Percentiles rank a stretch among this genome's conserved stretches.
These are phyloP conservation scores for Oncorhynchus mykiss DNA, from an alignment of 2,113 vertebrate species.

Conservation along the genomic window DNA sequence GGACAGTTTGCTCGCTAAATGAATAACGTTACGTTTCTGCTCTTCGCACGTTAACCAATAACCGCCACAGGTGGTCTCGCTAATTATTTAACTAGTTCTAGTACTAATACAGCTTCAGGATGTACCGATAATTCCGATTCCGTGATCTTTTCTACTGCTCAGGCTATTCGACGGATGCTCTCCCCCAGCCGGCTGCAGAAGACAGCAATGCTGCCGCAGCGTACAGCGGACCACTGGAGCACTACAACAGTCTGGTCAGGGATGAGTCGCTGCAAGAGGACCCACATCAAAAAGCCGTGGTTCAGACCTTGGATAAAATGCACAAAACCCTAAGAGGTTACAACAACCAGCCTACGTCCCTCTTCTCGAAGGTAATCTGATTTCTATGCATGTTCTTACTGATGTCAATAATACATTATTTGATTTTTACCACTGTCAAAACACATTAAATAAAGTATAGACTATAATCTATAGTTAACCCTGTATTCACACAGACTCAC, in stretches of 20 bases:
- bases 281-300: constrained; percentile 67
- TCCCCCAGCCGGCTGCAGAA: constrained; percentile 39
- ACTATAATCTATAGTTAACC: no score
- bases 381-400: not conserved
- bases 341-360: constrained; percentile 61
- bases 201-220: constrained; percentile 12
- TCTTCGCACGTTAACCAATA: no score
- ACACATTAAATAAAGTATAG: not conserved
- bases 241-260: constrained; percentile 66
- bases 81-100: no score
- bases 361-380: constrained; percentile 68
- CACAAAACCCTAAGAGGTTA: constrained; percentile 71
- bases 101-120: no score
- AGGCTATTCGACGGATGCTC: constrained; percentile 54
- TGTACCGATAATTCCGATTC: not conserved
- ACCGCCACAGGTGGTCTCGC: no score
- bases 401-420: not conserved
- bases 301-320: constrained; percentile 68
- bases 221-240: constrained; percentile 67
- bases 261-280: constrained; percentile 68
- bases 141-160: not conserved
- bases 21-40: no score
- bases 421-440: no score
- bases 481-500: no score
- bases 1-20: no score